Conservation (phyloP, 2,888 invertebrate genomes). For the Melieria omissa region DNA sequence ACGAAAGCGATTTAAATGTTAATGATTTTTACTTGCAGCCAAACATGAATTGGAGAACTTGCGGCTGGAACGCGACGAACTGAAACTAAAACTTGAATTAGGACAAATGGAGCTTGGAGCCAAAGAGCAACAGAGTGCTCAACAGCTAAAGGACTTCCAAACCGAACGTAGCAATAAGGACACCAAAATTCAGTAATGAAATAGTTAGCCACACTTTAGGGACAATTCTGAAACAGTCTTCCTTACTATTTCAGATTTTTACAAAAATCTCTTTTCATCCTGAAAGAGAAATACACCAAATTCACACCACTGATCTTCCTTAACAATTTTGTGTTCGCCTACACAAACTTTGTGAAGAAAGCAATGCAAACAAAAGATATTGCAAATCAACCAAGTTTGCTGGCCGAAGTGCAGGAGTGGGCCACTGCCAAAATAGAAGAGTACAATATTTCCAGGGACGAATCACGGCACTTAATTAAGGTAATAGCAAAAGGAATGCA, state of each 20-base stretch:
- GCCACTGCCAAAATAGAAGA: constrained; percentile 45
- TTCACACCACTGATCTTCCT: constrained; percentile 65
- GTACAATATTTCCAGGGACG: constrained; percentile 35
- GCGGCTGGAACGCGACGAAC: constrained; percentile 51
- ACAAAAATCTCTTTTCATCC: constrained; percentile 55
- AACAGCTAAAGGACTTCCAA: constrained; percentile 53
- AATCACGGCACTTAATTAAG: constrained; percentile 53
- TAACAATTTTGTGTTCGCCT: constrained; percentile 61
- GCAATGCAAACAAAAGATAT: background rate
- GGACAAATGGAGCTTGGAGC: constrained; percentile 47
- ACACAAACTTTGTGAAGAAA: constrained; percentile 53
- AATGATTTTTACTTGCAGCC: constrained; percentile 46
- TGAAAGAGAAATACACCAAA: constrained; percentile 64
- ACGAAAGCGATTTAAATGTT: background rate
- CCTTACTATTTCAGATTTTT: constrained; percentile 52
- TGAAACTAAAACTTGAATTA: constrained; percentile 48
- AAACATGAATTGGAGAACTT: constrained; percentile 56
- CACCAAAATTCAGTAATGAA: constrained; percentile 58
- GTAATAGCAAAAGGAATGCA: constrained; percentile 30
- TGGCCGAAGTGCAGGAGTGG: constrained; percentile 43
- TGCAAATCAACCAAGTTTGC: constrained; percentile 27
- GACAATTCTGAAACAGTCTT: background rate
- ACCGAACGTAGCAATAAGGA: constrained; percentile 53
- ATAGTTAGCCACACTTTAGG: background rate
- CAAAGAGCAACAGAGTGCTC: constrained; percentile 47